Conservation (phyloP, 2,888 invertebrate species). For the Epinotia bilunana region DNA sequence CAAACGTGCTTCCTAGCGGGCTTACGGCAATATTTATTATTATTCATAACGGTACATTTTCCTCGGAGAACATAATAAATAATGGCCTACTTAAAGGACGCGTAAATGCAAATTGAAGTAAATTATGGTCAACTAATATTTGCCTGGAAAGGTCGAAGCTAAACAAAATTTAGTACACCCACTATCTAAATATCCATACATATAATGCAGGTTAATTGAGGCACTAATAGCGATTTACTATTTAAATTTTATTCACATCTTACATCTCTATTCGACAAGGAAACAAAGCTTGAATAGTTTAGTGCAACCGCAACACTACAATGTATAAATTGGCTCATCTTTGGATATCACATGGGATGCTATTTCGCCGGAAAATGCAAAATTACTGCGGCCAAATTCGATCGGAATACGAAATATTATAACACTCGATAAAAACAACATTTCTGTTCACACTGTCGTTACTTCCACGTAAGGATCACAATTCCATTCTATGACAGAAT, state of each 20-base stretch:
- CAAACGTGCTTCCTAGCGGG: neutral
- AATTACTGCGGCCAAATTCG: conserved; percentile 1
- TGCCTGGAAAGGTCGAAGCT: conserved; percentile 21
- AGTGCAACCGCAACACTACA: conserved; percentile 3
- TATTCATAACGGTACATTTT: conserved; percentile 25
- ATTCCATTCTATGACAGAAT: conserved; percentile 78
- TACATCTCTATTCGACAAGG: conserved; percentile 19
- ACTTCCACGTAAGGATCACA: conserved; percentile 79
- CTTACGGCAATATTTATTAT: conserved; percentile 22
- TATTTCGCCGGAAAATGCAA: conserved; percentile 11
- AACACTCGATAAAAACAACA: conserved; percentile 4
- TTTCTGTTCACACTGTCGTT: conserved; percentile 65
- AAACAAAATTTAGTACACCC: conserved; percentile 32
- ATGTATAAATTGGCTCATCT: conserved; percentile 29
- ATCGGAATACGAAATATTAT: neutral
- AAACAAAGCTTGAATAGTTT: conserved; percentile 20
- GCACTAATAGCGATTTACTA: conserved; percentile 25
- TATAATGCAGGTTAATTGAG: conserved; percentile 41
- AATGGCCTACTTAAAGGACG: conserved; percentile 5
- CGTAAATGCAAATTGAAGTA: conserved; percentile 34
- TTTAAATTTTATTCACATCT: conserved; percentile 35
- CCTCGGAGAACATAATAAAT: conserved; percentile 20
- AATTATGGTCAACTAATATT: conserved; percentile 30
- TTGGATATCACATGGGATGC: conserved; percentile 11
- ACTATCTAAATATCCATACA: conserved; percentile 32